Evolutionary conservation across 2,888 invertebrate genomes (phyloP), one percentile per base, ranked within the genome.

Genomic region (Drosophila neonasuta): DNA sequence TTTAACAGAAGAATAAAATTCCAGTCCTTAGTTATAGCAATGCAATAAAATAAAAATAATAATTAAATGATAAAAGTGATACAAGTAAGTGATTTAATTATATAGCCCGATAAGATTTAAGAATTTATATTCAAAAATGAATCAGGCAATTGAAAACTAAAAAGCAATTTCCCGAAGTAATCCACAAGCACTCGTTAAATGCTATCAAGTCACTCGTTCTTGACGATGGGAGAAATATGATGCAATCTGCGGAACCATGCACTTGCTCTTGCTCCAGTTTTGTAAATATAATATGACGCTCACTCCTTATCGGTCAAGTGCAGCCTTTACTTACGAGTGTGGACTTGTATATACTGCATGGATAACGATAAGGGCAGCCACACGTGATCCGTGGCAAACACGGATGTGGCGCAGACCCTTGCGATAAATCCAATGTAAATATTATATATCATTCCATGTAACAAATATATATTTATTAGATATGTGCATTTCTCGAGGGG

Each of bases 271-370:
- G 74, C 58, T 68, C 61, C 61, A 77, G 42, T 68, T 61, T 15
- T 41, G 44, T 24, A 48, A 55, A 15, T 39, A 9, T n/a, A 55
- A 15, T 39, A 9, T n/a, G 15, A 46, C 17, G 39, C 2, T 15
- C 13, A 1, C 4, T 7, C 1, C 42, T 68, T 77, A 74, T 74
- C 74, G 74, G 77, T 77, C 77, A 74, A 74, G 74, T 72, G 77
- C 72, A 74, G 61, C 36, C 58, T 51, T 32, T 39, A 20, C 41
- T 32, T 57, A 24, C 45, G 58, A 36, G n/a, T 46, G 6, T 11
- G 13, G 29, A 17, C 13, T 17, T 17, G 29, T 10, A 17, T 34
- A 32, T 63, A 46, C 42, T 9, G 39, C 50, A 42, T 52, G 34
- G 11, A n/a, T 3, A 29, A 1, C 44, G 74, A 74, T 74, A 74